Evolutionary conservation across 2,888 invertebrate species (phyloP).

Genomic region (Theretra japonica): DNA sequence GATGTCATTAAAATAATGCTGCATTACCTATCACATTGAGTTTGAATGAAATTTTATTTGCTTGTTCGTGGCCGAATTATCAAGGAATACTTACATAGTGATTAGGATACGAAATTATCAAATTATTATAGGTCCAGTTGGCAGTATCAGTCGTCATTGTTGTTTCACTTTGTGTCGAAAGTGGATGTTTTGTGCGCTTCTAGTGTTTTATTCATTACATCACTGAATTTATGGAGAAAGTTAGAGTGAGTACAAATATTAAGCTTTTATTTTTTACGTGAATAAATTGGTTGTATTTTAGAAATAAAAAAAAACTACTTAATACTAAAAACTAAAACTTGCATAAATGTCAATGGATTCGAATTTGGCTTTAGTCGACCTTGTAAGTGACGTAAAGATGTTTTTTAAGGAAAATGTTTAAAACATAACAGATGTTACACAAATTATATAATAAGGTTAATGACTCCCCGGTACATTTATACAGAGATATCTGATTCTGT

Average conservation of each 20-base stretch:
- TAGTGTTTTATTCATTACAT: conserved; percentile 32
- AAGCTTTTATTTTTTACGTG: not conserved
- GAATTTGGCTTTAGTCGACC: too few relatives aligned
- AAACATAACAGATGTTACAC: too few relatives aligned
- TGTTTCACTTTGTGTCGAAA: conserved; percentile 61
- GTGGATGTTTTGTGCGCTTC: conserved; percentile 55
- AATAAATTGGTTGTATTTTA: too few relatives aligned
- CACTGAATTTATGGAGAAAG: conserved; percentile 20
- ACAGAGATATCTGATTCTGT: too few relatives aligned
- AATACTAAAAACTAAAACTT: too few relatives aligned
- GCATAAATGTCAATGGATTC: too few relatives aligned
- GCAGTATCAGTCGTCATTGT: conserved; percentile 57
- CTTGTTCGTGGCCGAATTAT: conserved; percentile 40
- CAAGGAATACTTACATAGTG: conserved; percentile 49
- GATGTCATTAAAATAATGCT: not conserved
- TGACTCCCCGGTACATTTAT: too few relatives aligned
- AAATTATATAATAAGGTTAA: too few relatives aligned
- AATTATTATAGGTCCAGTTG: conserved; percentile 53
- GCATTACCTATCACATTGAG: not conserved
- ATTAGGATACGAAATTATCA: conserved; percentile 66
- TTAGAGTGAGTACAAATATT: conserved; percentile 2
- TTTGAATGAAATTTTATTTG: not conserved
- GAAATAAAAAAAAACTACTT: too few relatives aligned
- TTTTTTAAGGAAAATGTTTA: too few relatives aligned
- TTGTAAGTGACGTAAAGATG: too few relatives aligned